Evolutionary conservation across 2,797 vertebrate genomes (phyloP), one percentile per base, ranked within the genome.

Genomic region (Nothura maculosa): DNA sequence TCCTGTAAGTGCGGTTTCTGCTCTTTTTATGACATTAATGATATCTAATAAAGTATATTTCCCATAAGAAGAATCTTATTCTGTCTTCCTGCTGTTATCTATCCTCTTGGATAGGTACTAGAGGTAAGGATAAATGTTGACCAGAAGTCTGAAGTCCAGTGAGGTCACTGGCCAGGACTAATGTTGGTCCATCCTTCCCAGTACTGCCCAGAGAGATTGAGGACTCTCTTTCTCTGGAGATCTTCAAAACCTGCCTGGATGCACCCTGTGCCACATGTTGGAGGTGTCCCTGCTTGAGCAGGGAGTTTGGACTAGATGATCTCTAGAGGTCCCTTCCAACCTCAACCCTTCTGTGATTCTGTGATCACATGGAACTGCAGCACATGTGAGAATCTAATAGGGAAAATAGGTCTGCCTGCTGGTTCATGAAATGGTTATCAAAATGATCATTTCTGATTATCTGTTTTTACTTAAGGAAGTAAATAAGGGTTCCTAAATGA

Each of bases 371-470:
- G 52, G 5, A 54, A 9, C 52, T 30, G 52, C 42, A 58, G 8
- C 2, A 3, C 15, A 50, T 18, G 55, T 2, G 21, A 3, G 10
- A 19, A 34, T 45, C 24, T 55, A 17, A 47, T 86, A n/a, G 14
- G 30, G 30, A 63, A 82, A 80, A 4, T 4, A 4, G 3, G 4
- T 13, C 42, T 75, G 45, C 22, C 25, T 74, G 5, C 32, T 63
- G 25, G 13, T 10, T 80, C 38, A 67, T 16, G 22, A 77, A 43
- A 28, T 0, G 2, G 21, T 47, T 67, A 18, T 22, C 24, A 4
- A 6, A 27, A 38, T 40, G 6, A 54, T 10, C 1, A 0, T 34
- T 18, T 16, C 7, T 68, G n/a, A n/a, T 32, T 12, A 2, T 58
- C 47, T 74, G 6, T 0, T 64, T 80, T 70, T 38, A 73, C 4